Evolutionary conservation across 2,113 vertebrate genomes (phyloP).

Genomic region (Girardinichthys multiradiatus): DNA sequence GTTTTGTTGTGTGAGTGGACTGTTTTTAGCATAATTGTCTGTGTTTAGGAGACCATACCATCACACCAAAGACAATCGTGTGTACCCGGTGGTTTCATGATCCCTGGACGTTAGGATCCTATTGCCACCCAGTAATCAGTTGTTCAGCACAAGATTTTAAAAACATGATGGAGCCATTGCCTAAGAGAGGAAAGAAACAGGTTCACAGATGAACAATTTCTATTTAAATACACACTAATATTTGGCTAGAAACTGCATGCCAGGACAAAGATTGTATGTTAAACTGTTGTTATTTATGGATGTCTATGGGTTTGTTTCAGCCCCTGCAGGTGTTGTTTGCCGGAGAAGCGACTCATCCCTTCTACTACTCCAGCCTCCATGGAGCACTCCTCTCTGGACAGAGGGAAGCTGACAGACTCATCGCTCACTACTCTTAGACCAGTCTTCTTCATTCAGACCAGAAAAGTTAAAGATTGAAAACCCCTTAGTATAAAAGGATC

Average conservation of each 20-base stretch:
- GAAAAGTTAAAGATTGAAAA: background rate
- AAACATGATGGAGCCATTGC: conserved; percentile 86
- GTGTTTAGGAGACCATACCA: conserved; percentile 82
- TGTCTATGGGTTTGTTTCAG: conserved; percentile 59
- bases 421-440: conserved; percentile 67
- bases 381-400: conserved; percentile 90
- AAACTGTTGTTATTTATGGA: background rate
- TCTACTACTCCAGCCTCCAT: conserved; percentile 92
- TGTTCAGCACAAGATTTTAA: conserved; percentile 85
- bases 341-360: conserved; percentile 91
- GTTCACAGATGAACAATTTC: conserved; percentile 65
- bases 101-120: conserved; percentile 89
- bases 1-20: background rate
- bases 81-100: conserved; percentile 88
- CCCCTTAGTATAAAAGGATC: background rate
- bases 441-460: background rate
- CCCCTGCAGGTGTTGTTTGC: conserved; percentile 91
- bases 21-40: background rate
- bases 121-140: conserved; percentile 85
- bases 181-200: conserved; percentile 67
- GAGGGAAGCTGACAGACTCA: conserved; percentile 91
- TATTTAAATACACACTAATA: background rate
- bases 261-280: background rate
- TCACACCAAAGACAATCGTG: conserved; percentile 80
- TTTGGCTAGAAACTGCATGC: background rate